Conservation (phyloP, 2,113 vertebrate species). For the Dendrocopos noguchii region DNA sequence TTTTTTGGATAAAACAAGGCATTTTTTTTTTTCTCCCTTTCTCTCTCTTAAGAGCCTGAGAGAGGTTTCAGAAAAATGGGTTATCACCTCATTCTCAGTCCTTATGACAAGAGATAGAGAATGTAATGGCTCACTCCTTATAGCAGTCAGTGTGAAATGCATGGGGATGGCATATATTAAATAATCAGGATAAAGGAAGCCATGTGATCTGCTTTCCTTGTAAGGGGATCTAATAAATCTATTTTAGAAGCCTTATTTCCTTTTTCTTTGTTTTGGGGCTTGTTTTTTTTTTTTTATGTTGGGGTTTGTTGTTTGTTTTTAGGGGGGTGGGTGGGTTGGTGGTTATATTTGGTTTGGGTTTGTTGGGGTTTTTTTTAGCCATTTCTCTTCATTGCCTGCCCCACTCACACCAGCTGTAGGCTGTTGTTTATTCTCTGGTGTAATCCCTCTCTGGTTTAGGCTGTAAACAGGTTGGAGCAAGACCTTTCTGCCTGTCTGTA, state of each 20-base stretch:
- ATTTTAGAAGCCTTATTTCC: slow-evolving; percentile 21
- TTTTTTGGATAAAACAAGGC: not conserved
- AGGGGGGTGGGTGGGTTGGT: not conserved
- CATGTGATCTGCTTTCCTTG: slow-evolving; percentile 50
- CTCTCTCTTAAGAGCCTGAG: not conserved
- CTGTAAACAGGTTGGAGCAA: not conserved
- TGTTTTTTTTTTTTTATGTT: not conserved
- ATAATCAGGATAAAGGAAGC: slow-evolving; percentile 52
- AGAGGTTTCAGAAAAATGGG: slow-evolving; percentile 38
- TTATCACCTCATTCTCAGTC: slow-evolving; percentile 43
- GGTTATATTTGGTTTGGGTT: not conserved
- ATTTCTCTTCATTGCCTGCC: not conserved
- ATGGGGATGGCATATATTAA: slow-evolving; percentile 48
- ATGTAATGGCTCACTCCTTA: slow-evolving; percentile 56
- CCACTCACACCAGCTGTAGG: not conserved
- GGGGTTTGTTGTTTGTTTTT: not conserved
- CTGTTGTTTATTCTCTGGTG: not conserved
- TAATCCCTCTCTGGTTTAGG: not conserved
- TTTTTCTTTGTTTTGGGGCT: not conserved
- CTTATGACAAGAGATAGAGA: slow-evolving; percentile 38
- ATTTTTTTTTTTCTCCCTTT: not conserved
- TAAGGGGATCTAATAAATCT: slow-evolving; percentile 49
- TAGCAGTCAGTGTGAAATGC: slow-evolving; percentile 43
- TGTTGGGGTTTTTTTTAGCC: not conserved
- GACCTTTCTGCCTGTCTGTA: not conserved